Evolutionary conservation across 2,888 invertebrate genomes (phyloP), one percentile per base, ranked within the genome.

Genomic region (Ptilodon capucinus): DNA sequence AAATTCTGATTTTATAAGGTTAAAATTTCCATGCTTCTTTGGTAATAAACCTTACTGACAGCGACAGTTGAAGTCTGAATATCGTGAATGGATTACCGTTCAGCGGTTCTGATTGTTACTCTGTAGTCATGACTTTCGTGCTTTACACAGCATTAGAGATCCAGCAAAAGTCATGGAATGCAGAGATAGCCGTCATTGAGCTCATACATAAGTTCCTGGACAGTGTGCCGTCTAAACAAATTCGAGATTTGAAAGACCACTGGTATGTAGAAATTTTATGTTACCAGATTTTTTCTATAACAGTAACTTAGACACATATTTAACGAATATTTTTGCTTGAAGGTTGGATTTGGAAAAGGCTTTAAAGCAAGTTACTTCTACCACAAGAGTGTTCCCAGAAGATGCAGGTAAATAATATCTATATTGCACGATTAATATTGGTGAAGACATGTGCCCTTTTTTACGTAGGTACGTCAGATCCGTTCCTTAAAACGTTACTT

Each of bases 181-280:
- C 95, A 19, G 97, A 97, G 83, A 92, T 93, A 53, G 94, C 96
- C 21, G 95, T 95, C 0, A 93, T 95, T 35, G 95, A 95, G 62
- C 91, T 97, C 25, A 94, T 97, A 19, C 93, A 95, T 60, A 95
- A 95, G 81, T 96, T 97, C 68, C 86, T 96, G 50, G 92, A 92
- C 21, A 91, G 93, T 25, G 92, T 94, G 44, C 92, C 87, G 51
- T 92, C 92, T 52, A 92, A 92, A 51, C 92, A 83, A 60, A 92
- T 93, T 46, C 89, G 92, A 58, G 92, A 86, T 67, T 81, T 92
- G 46, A 94, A 93, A 73, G 93, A 92, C 74, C 91, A 92, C 53
- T 95, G 92, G 95, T 87, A n/a, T n/a, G n/a, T n/a, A 74, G 19
- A 25, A 40, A 16, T n/a, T 17, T 32, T 28, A 23, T 17, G 44